Evolutionary conservation across 2,888 invertebrate species (phyloP).

Genomic region (Chouioia cunea): DNA sequence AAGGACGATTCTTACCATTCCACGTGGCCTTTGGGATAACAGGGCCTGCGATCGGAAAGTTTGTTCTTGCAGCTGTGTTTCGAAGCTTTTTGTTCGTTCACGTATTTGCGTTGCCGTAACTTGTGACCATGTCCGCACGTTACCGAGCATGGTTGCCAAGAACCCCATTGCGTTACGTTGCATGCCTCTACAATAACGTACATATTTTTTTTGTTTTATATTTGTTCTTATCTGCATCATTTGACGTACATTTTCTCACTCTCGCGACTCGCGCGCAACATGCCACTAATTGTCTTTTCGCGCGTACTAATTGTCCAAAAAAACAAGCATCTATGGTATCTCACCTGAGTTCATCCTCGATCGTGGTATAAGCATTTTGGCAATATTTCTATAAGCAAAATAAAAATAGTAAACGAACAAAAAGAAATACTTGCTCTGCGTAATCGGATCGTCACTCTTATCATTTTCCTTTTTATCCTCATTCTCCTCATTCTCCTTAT

Average conservation of each 20-base stretch:
- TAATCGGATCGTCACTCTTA: neutral
- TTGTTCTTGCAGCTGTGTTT: conserved; percentile 74
- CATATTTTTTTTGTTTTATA: neutral
- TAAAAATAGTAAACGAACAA: neutral
- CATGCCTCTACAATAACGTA: conserved; percentile 78
- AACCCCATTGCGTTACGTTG: conserved; percentile 77
- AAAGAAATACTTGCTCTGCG: neutral
- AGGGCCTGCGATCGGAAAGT: conserved; percentile 59
- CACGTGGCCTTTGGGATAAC: conserved; percentile 40
- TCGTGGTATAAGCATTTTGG: no score
- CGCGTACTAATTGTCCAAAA: no score
- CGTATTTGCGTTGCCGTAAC: conserved; percentile 81
- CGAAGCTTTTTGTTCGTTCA: conserved; percentile 69
- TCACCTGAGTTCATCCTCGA: no score
- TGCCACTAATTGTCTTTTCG: no score
- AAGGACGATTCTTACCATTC: conserved; percentile 57
- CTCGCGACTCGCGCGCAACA: no score
- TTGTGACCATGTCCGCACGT: conserved; percentile 90
- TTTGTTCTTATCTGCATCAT: no score
- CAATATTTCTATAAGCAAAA: no score
- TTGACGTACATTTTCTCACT: no score
- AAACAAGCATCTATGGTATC: no score
- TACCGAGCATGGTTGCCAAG: conserved; percentile 87
- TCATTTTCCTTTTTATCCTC: neutral
- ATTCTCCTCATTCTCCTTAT: neutral